phyloP scores from a whole-genome alignment of 2,888 invertebrate genomes.

The Allophyes oxyacanthae region DNA sequence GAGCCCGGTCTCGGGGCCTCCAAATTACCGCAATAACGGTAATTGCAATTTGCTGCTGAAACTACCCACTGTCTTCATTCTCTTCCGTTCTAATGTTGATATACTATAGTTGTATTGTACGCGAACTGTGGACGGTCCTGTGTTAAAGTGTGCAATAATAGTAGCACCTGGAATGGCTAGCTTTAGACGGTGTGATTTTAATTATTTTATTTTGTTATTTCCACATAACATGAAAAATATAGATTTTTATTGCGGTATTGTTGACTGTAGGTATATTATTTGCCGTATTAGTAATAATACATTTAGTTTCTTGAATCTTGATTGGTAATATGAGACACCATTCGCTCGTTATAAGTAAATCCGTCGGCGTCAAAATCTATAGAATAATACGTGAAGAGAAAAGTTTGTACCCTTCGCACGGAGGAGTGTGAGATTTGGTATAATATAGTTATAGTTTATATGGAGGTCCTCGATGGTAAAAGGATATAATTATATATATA shows the following conservation, averaged over 20 bases:
- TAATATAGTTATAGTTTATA: too few species aligned
- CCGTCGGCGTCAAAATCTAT: too few species aligned
- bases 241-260: background rate
- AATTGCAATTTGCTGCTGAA: slow-evolving; percentile 83
- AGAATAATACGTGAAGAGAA: too few species aligned
- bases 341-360: too few species aligned
- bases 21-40: slow-evolving; percentile 84
- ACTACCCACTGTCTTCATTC: slow-evolving; percentile 80
- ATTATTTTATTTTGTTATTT: background rate
- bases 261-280: too few species aligned
- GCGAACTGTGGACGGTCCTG: slow-evolving; percentile 1
- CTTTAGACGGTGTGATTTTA: background rate
- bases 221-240: background rate
- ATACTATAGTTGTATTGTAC: slow-evolving; percentile 57
- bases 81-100: slow-evolving; percentile 75
- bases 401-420: too few species aligned
- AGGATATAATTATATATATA: too few species aligned
- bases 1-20: slow-evolving; percentile 60
- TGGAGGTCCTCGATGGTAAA: too few species aligned
- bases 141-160: slow-evolving; percentile 25
- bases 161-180: slow-evolving; percentile 13
- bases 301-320: too few species aligned
- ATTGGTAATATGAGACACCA: too few species aligned
- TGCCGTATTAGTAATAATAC: too few species aligned
- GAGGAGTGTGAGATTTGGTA: too few species aligned